A percentile compares a stretch with the other conserved stretches of the same genome.
Conservation (phyloP, 2,797 vertebrate genomes). For the Bradypodion pumilum region DNA sequence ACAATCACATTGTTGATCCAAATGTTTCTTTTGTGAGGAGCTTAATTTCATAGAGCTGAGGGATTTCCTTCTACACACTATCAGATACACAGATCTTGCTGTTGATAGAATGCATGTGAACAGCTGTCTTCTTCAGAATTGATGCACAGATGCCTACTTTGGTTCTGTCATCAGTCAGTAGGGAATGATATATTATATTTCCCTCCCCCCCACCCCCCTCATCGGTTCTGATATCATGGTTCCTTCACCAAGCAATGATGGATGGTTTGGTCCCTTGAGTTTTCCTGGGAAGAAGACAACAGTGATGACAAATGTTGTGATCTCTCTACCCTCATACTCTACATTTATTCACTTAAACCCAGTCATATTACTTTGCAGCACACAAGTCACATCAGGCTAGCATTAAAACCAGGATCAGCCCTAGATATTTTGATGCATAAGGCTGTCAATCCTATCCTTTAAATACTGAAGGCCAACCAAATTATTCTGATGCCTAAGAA, state of each 20-base stretch:
- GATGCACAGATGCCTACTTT: background rate
- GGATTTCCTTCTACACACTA: constrained; percentile 16
- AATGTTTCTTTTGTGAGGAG: constrained; percentile 48
- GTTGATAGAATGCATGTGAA: background rate
- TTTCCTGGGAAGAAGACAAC: background rate
- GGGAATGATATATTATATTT: background rate
- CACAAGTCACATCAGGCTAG: background rate
- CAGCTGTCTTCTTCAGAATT: background rate
- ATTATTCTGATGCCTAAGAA: background rate
- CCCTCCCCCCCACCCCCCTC: too few relatives aligned
- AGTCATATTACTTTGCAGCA: background rate
- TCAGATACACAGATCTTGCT: constrained; percentile 18
- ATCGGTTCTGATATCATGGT: background rate
- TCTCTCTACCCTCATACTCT: background rate
- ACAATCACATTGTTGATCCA: constrained; percentile 53
- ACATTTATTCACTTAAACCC: background rate
- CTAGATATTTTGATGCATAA: background rate
- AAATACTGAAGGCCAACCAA: background rate
- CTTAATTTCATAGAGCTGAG: constrained; percentile 36
- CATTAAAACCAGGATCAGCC: too few relatives aligned
- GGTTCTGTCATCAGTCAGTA: background rate
- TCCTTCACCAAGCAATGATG: background rate
- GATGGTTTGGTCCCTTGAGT: background rate
- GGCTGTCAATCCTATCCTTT: background rate
- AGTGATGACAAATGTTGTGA: background rate